Conservation (phyloP, 2,797 vertebrate species). For the Poecilia picta region DNA sequence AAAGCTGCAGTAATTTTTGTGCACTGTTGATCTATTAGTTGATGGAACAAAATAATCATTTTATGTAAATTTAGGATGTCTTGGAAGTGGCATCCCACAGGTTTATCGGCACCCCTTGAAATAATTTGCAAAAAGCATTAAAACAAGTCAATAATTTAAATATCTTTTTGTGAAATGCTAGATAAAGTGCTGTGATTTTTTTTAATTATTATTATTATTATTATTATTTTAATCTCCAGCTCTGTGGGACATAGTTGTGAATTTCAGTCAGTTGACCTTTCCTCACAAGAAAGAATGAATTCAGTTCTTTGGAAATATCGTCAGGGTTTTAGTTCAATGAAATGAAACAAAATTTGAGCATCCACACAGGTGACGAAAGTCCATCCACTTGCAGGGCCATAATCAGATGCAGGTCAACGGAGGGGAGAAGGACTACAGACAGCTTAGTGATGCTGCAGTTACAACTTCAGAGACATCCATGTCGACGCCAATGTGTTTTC, state of each 20-base stretch:
- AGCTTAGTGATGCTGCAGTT: slow-evolving; percentile 21
- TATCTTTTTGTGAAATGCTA: not conserved
- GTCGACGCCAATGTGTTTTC: slow-evolving; percentile 21
- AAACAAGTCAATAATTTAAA: not conserved
- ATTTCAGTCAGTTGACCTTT: not conserved
- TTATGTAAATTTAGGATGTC: not conserved
- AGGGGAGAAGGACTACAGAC: slow-evolving; percentile 11
- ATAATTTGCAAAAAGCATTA: not conserved
- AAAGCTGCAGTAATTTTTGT: not conserved
- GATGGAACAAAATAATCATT: not conserved
- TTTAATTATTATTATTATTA: too few species aligned
- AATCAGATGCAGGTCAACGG: slow-evolving; percentile 31
- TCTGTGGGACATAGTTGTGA: not conserved
- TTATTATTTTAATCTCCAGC: not conserved
- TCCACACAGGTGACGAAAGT: slow-evolving; percentile 23
- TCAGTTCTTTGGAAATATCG: slow-evolving; percentile 6
- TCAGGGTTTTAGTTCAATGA: slow-evolving; percentile 7
- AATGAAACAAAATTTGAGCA: slow-evolving; percentile 23
- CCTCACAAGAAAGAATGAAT: not conserved
- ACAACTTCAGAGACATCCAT: slow-evolving; percentile 22
- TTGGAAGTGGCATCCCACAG: not conserved
- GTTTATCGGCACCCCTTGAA: not conserved
- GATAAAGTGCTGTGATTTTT: not conserved
- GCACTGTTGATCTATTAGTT: not conserved
- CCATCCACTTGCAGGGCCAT: slow-evolving; percentile 21